Evolutionary conservation across 2,797 vertebrate species (phyloP).

Genomic region (Chaetodon trifasciatus): DNA sequence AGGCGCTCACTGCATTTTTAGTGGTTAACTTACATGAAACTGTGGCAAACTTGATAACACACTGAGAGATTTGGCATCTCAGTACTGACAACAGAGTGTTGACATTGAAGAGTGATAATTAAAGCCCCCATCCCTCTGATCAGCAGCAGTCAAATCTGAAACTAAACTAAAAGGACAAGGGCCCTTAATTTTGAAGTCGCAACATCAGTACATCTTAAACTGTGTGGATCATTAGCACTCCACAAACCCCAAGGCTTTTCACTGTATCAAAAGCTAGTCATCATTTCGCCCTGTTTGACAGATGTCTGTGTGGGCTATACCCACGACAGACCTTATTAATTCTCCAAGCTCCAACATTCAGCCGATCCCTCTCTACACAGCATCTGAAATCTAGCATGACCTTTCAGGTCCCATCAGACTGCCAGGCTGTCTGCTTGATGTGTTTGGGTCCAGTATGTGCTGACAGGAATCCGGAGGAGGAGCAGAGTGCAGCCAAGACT

Average conservation of each 20-base stretch:
- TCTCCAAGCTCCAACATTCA: constrained; percentile 60
- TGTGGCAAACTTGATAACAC: constrained; percentile 1
- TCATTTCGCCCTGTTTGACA: constrained; percentile 57
- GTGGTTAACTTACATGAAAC: constrained; percentile 5
- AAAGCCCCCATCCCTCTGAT: constrained; percentile 41
- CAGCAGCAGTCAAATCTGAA: constrained; percentile 53
- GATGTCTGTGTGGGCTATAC: constrained; percentile 56
- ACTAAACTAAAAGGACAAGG: constrained; percentile 50
- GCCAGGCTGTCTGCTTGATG: constrained; percentile 74
- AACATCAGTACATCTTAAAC: constrained; percentile 53
- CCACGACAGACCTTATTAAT: constrained; percentile 71
- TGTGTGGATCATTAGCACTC: constrained; percentile 59
- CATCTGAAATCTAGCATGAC: constrained; percentile 81
- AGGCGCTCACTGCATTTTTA: neutral
- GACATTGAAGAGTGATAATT: constrained; percentile 50
- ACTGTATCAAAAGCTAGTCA: constrained; percentile 49
- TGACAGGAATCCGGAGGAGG: constrained; percentile 74
- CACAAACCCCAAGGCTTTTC: constrained; percentile 40
- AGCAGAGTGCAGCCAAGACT: constrained; percentile 51
- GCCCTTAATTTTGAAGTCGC: constrained; percentile 44
- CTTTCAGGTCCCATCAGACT: constrained; percentile 74
- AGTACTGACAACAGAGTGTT: constrained; percentile 28
- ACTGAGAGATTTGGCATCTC: neutral
- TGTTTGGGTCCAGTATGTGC: constrained; percentile 69
- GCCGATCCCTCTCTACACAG: constrained; percentile 62